Base-by-base conservation (phyloP, 92 coral and sea anemone species). In the Palythoa grandis region DNA sequence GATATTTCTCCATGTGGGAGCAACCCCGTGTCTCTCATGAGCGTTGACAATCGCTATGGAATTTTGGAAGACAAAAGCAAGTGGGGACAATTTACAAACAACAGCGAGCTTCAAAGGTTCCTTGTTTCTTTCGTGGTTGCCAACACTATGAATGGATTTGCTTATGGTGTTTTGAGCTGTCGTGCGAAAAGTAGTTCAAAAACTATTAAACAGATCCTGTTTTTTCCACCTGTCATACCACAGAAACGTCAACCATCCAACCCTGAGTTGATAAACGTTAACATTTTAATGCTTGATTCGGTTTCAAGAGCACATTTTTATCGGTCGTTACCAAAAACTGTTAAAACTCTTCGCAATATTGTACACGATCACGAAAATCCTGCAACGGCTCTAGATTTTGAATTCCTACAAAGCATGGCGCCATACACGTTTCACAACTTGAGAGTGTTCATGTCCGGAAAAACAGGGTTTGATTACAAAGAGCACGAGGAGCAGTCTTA, bases 241-340 rank as follows among this genome's bases (percentile, higher is more conserved):
- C 54, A 65, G 71, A 82, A 88, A 15, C 77, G 78, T 35, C 89
- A 71, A 3, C 86, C 77, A 75, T 52, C 74, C 66, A 72, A 79
- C 19, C 72, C 79, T 57, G 74, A 66, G 7, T 85, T 89, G 37
- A 85, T 95, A 52, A 93, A 93, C 37, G 68, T 95, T 11, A 95
- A 95, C 79, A 86, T 95, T 57, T 53, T 95, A 52, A 77, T 93
- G 43, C 72, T 95, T 52, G 98, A 95, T 54, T 95, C 98, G 5
- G 92, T 95, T 2, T 95, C 98, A 15, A 88, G 98, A 2, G 91
- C 93, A 11, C 98, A 95, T 83, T 93, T 95, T 77, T 95, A 95
- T 71, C 94, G 98, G 68, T 87, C 94, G n/a, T 88, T 95, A 0
- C 96, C 96, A 17, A 89, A 91, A 70, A 85, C 98, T 2, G 96